Evolutionary conservation across 2,113 vertebrate genomes (phyloP).

Genomic region (Numida meleagris): DNA sequence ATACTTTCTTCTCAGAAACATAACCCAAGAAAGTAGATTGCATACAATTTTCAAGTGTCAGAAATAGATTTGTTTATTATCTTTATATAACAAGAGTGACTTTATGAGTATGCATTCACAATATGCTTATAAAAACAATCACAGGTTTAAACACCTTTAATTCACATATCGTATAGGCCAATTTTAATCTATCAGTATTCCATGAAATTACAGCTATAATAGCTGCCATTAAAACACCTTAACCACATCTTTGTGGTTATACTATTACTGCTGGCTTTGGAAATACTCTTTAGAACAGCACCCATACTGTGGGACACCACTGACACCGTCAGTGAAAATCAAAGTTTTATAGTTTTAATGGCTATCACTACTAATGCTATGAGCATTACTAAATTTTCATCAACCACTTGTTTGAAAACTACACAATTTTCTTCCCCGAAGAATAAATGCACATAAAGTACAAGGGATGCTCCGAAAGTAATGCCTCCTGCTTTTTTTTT

Average conservation of each 20-base stretch:
- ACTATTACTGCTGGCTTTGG: not conserved
- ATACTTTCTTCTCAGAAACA: not conserved
- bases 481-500: not conserved
- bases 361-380: not conserved
- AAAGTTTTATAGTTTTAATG: not conserved
- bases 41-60: not conserved
- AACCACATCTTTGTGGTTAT: not conserved
- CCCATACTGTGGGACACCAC: not conserved
- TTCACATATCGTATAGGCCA: not conserved
- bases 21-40: not conserved
- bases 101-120: not conserved
- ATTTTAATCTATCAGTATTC: constrained; percentile 20
- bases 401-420: not conserved
- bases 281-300: not conserved
- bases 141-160: constrained; percentile 2
- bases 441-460: not conserved
- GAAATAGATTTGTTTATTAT: constrained; percentile 8
- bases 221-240: constrained; percentile 20
- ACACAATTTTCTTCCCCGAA: not conserved
- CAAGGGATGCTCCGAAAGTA: not conserved
- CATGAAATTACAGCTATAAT: constrained; percentile 2
- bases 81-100: not conserved
- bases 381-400: not conserved
- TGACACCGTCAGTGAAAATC: not conserved
- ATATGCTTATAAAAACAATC: constrained; percentile 13